Percentiles rank a stretch among this genome's conserved stretches.
phyloP scores from a whole-genome alignment of 2,888 invertebrate species.

The Lissonota sp. region DNA sequence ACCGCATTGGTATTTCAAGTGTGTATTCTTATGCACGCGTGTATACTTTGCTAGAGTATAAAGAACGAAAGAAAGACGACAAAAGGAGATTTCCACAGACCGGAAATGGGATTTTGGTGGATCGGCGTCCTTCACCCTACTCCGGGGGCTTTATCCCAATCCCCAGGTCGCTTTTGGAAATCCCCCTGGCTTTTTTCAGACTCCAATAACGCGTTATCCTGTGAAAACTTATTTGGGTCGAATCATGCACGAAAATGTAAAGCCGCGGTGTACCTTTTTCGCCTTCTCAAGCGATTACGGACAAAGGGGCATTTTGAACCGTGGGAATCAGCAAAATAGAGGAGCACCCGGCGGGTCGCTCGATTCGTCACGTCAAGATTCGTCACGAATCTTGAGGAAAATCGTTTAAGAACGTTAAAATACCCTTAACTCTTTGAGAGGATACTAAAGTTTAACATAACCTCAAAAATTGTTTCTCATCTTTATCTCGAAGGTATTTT shows the following conservation, averaged over 20 bases:
- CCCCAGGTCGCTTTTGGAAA: conserved; percentile 35
- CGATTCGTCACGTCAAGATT: too few relatives aligned
- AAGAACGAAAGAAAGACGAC: conserved; percentile 5
- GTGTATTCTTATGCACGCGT: too few relatives aligned
- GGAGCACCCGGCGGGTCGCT: too few relatives aligned
- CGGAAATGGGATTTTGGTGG: conserved; percentile 16
- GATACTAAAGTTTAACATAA: too few relatives aligned
- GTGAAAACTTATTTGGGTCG: conserved; percentile 63
- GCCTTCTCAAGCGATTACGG: neutral
- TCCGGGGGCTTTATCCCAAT: conserved; percentile 5
- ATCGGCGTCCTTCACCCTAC: neutral
- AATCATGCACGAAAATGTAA: conserved; percentile 63
- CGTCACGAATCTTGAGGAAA: too few relatives aligned
- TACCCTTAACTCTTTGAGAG: too few relatives aligned
- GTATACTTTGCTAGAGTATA: conserved; percentile 9
- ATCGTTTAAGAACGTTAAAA: too few relatives aligned
- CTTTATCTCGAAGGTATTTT: too few relatives aligned
- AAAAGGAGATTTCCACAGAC: conserved; percentile 20
- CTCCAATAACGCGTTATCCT: conserved; percentile 69
- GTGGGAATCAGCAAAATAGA: too few relatives aligned
- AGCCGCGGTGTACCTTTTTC: conserved; percentile 29
- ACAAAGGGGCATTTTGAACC: too few relatives aligned
- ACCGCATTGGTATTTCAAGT: too few relatives aligned
- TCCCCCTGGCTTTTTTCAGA: conserved; percentile 64
- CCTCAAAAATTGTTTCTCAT: too few relatives aligned